A percentile compares a stretch with the other conserved stretches of the same genome.
phyloP scores from a whole-genome alignment of 1,140 invertebrate species.

The Atopsyche davidsoni region DNA sequence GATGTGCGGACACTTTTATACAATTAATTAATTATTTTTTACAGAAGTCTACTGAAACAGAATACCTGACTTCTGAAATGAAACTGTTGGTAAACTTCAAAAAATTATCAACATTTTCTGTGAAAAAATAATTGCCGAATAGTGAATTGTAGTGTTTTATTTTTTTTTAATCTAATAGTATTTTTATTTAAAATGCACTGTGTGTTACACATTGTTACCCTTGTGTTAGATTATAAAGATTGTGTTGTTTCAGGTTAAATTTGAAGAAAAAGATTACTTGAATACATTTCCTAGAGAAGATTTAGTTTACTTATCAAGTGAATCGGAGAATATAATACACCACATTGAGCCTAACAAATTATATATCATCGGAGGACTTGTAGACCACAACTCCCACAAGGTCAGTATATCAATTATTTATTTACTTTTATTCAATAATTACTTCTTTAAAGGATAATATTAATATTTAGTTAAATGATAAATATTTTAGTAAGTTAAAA shows the following conservation, averaged over 20 bases:
- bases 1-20: no score
- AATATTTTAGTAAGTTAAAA: not conserved
- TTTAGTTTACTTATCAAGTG: constrained; percentile 89
- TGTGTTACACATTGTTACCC: no score
- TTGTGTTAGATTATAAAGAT: no score
- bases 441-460: not conserved
- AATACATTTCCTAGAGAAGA: constrained; percentile 67
- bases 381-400: constrained; percentile 96
- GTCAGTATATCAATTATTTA: constrained; percentile 42
- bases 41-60: no score
- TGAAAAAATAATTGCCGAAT: no score
- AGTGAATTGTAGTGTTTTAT: no score
- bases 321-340: constrained; percentile 84
- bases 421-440: constrained; percentile 2
- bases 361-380: constrained; percentile 94
- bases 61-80: no score
- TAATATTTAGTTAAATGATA: not conserved
- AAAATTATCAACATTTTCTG: no score
- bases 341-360: constrained; percentile 69
- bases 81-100: no score
- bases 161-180: no score
- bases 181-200: no score
- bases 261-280: constrained; percentile 60
- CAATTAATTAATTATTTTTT: no score
- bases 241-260: constrained; percentile 57